phyloP scores from a whole-genome alignment of 64 coral and sea anemone species.

The Pachyseris speciosa region DNA sequence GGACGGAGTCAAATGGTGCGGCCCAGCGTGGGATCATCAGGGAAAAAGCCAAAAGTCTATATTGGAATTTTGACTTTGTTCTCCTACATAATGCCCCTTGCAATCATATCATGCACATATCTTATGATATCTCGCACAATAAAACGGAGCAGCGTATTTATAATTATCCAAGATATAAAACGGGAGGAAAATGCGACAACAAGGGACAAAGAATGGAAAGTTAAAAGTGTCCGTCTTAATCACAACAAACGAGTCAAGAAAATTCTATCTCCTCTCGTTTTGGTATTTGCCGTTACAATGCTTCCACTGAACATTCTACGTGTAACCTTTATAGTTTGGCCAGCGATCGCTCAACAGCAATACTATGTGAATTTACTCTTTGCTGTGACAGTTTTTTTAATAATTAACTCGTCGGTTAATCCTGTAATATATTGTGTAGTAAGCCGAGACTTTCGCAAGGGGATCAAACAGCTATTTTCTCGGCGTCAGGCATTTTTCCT shows the following conservation, averaged over 20 bases:
- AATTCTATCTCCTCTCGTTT: constrained; percentile 75
- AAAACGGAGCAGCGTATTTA: constrained; percentile 28
- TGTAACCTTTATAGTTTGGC: constrained; percentile 46
- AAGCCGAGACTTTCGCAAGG: constrained; percentile 39
- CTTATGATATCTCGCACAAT: constrained; percentile 7
- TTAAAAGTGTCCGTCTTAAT: neutral
- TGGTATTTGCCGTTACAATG: constrained; percentile 68
- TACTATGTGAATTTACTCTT: constrained; percentile 56
- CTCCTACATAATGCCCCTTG: constrained; percentile 44
- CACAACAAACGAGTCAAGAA: constrained; percentile 79
- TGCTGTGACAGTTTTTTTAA: constrained; percentile 8
- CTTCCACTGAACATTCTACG: constrained; percentile 62
- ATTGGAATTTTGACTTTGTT: neutral
- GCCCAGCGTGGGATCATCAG: neutral
- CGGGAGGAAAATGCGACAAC: neutral
- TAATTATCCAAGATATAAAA: constrained; percentile 31
- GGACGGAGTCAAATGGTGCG: neutral
- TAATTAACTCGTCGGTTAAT: constrained; percentile 65
- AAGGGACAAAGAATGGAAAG: neutral
- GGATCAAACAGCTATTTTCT: neutral
- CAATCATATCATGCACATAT: constrained; percentile 25
- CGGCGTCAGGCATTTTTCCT: neutral
- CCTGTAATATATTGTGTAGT: constrained; percentile 74
- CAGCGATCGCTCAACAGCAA: neutral
- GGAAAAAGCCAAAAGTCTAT: neutral